A percentile compares a stretch with the other conserved stretches of the same genome.
phyloP scores from a whole-genome alignment of 2,797 vertebrate genomes.

The Picus viridis region DNA sequence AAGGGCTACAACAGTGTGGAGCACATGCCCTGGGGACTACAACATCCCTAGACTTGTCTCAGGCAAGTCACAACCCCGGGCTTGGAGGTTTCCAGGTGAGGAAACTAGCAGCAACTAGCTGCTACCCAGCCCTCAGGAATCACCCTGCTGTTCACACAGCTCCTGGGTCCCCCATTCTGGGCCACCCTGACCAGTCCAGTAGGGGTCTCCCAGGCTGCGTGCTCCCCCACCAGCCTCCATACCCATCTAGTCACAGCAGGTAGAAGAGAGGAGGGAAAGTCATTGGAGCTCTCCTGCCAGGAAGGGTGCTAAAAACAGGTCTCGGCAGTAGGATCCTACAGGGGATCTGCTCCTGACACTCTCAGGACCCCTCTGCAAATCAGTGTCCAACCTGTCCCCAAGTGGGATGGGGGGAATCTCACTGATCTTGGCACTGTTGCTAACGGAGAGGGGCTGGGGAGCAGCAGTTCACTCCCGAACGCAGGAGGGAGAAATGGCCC shows the following conservation, averaged over 20 bases:
- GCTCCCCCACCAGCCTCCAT: not conserved
- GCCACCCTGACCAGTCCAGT: not conserved
- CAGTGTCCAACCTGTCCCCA: rapidly evolving
- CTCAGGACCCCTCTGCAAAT: rapidly evolving
- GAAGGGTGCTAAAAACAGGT: not conserved
- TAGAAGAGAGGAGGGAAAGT: not conserved
- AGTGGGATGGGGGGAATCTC: not conserved
- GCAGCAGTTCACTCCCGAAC: not conserved
- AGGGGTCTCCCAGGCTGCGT: not conserved
- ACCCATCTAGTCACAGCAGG: rapidly evolving
- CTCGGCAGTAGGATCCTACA: rapidly evolving
- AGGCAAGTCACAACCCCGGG: not conserved
- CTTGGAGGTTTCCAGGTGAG: not conserved
- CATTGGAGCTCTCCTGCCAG: not conserved
- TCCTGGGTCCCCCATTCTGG: rapidly evolving
- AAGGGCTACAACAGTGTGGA: not conserved
- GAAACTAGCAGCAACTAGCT: not conserved
- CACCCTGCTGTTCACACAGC: not conserved
- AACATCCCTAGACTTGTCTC: not conserved
- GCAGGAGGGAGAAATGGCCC: not conserved
- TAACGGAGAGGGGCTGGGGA: not conserved
- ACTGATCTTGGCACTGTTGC: not conserved
- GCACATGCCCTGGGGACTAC: not conserved
- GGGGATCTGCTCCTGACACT: not conserved
- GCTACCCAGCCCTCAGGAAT: rapidly evolving